Percentiles rank a stretch among this genome's conserved stretches.
Conservation (phyloP, 2,797 vertebrate species). For the Lacerta agilis region DNA sequence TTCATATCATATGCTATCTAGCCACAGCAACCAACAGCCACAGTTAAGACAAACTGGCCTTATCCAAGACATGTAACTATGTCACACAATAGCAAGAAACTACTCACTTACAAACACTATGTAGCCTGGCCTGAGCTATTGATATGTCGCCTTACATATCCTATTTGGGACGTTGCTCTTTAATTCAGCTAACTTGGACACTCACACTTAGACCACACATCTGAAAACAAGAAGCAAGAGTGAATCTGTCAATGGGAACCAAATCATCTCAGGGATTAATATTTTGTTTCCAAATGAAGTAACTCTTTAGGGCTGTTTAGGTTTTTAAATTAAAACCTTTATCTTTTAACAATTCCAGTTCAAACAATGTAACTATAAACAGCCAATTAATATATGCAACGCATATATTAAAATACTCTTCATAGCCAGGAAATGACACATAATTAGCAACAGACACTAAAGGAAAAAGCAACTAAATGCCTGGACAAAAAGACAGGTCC, state of each 20-base stretch:
- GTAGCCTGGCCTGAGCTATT: background rate
- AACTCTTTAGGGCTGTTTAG: background rate
- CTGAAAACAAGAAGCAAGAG: background rate
- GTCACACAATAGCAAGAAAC: background rate
- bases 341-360: background rate
- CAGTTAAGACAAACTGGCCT: background rate
- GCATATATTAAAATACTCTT: no score
- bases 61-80: background rate
- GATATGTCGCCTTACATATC: background rate
- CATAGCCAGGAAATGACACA: no score
- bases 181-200: background rate
- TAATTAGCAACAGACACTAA: no score
- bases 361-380: background rate
- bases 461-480: no score
- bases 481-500: no score
- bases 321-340: slow-evolving; percentile 9
- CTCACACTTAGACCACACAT: background rate
- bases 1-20: background rate
- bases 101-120: background rate
- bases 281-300: background rate
- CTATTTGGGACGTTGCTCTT: background rate
- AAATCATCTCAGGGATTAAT: background rate
- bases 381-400: no score
- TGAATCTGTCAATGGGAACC: background rate
- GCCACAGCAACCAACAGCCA: background rate